These are phyloP conservation scores for Natator depressus DNA, from an alignment of 2,113 vertebrate genomes.

Conservation along the genomic window DNA sequence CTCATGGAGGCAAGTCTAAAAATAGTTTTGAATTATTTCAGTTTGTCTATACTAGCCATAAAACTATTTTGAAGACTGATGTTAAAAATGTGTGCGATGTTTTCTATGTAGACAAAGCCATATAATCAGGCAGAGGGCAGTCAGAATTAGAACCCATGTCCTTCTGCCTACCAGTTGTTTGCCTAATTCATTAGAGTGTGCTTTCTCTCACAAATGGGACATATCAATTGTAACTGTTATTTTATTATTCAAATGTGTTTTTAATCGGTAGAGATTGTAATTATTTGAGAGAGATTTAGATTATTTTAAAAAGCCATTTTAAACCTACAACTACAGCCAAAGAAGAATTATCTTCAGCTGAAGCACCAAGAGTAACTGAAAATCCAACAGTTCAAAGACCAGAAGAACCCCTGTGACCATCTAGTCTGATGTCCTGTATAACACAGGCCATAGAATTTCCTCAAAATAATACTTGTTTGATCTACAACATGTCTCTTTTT, in stretches of 20 bases:
- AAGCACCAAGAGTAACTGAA: background rate
- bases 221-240: background rate
- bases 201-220: background rate
- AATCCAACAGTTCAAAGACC: background rate
- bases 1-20: constrained; percentile 52
- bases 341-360: background rate
- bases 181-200: background rate
- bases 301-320: background rate
- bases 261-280: background rate
- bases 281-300: background rate
- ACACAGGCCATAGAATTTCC: background rate
- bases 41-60: constrained; percentile 28
- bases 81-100: constrained; percentile 11
- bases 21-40: constrained; percentile 61
- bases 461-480: background rate
- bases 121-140: background rate
- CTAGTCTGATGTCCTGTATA: background rate
- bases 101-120: background rate
- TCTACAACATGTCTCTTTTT: background rate
- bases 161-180: background rate
- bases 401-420: background rate
- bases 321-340: background rate
- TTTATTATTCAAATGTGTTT: background rate
- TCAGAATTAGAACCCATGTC: background rate
- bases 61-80: background rate